These are phyloP conservation scores for Axea sp. DNA, from an alignment of 2,888 invertebrate genomes.

Conservation along the genomic window DNA sequence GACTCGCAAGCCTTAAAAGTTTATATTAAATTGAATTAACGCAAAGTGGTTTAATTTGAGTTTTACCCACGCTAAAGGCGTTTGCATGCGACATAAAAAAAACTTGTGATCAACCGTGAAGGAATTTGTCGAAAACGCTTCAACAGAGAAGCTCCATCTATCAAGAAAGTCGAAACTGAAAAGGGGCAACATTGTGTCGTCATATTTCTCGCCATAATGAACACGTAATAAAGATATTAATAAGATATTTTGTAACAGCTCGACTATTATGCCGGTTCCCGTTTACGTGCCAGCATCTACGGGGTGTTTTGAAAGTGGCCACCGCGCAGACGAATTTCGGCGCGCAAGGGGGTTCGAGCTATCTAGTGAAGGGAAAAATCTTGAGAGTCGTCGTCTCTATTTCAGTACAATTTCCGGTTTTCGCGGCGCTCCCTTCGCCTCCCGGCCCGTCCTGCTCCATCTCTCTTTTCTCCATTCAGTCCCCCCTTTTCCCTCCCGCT, in stretches of 20 bases:
- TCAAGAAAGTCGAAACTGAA: too few species aligned
- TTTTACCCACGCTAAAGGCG: too few species aligned
- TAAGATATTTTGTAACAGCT: constrained; percentile 30
- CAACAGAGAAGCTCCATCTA: too few species aligned
- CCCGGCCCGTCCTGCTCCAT: constrained; percentile 25
- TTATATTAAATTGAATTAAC: too few species aligned
- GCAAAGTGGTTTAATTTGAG: too few species aligned
- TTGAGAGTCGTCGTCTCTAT: constrained; percentile 70
- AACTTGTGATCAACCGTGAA: too few species aligned
- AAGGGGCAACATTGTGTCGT: too few species aligned
- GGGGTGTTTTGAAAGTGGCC: constrained; percentile 31
- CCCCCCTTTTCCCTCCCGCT: constrained; percentile 38
- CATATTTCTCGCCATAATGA: constrained; percentile 11
- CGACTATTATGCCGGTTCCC: constrained; percentile 12
- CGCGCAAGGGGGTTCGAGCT: constrained; percentile 46
- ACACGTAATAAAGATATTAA: constrained; percentile 29
- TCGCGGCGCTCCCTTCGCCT: constrained; percentile 66
- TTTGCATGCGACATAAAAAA: too few species aligned
- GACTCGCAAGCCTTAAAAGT: too few species aligned
- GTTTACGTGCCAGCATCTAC: constrained; percentile 10
- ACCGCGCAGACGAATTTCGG: constrained; percentile 15
- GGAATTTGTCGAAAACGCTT: too few species aligned
- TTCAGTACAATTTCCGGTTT: constrained; percentile 76
- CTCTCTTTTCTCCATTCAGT: constrained; percentile 9
- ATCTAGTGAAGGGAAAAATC: constrained; percentile 65